Base-by-base conservation (phyloP, 2,888 invertebrate genomes). In the Pherbina coryleti region DNA sequence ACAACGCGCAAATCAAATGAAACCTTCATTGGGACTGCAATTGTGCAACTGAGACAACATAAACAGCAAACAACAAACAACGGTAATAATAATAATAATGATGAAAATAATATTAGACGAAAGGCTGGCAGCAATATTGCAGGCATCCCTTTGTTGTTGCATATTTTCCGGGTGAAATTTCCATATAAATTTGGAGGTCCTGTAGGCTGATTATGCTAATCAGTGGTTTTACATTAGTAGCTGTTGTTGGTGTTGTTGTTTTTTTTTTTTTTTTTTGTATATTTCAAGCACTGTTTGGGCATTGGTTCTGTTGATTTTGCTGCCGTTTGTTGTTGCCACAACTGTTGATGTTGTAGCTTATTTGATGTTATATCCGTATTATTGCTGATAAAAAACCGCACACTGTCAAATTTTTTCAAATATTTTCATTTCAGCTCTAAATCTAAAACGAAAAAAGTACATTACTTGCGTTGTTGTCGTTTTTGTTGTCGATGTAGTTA, bases 121-220 rank as follows among this genome's bases (percentile, higher is more conserved):
- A 44, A 11, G 19, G 28, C 57, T 28, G 57, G 22, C 22, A 60
- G 57, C 57, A 19, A 25, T 28, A 22, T 60, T 22, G 57, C 2
- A 44, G 44, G 44, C 44, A 11, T 44, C 14, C 14, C 44, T 44
- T 28, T 60, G 57, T 5, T 55, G 31, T 72, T 78, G 80, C 64
- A 44, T 69, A 72, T 75, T 80, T 80, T 80, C 77, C 72, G 77
- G n/a, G 75, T 75, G 57, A 37, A 66, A 77, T 77, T 77, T 72
- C 66, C 73, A 77, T 72, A 73, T 71, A 72, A 77, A 77, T 72
- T 77, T 62, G 77, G 37, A 66, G 44, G 70, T 53, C 77, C 64
- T 74, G 78, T 69, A 19, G 67, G 74, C 74, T 78, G 75, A 79
- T 78, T 80, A 79, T 78, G 75, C 75, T 80, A 80, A 80, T 80